Base-by-base conservation (phyloP, 2,888 invertebrate genomes). In the Oconnorella tubifera region DNA sequence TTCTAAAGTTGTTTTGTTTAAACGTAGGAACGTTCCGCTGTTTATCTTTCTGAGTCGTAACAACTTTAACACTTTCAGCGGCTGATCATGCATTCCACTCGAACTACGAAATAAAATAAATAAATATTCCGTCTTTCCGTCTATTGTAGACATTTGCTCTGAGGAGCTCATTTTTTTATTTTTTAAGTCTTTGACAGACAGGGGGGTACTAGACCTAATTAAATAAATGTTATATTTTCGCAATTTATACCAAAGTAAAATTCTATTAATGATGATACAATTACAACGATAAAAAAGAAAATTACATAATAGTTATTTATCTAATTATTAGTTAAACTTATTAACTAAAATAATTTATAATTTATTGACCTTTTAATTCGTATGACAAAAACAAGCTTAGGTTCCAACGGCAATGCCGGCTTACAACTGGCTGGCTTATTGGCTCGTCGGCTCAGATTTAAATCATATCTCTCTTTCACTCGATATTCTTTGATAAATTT, bases 401-500 rank as follows among this genome's bases (percentile, higher is more conserved):
- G 53, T 27, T 51, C 53, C 25, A 6, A 6, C 14, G 53, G 53
- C 25, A 23, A 27, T 27, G 10, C 14, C 25, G 10, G 10, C 53
- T 25, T 51, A 27, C 53, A 51, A 27, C 53, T 51, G 53, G 10
- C 53, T 25, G 53, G 53, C 25, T 51, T 51, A 19, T 60, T 60
- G 25, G 60, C 60, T 31, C 50, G 60, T 19, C 60, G 60, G 28
- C 19, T 31, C 29, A 60, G 28, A 10, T 49, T 48, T 0, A 50
- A 23, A 49, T 63, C 66, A 55, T 63, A 66, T 3, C 56, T n/a
- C 28, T 62, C 62, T 48, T 63, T 62, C 23, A 62, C 48, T 23
- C 62, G 19, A 25, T 40, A 58, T 28, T 57, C 57, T 27, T 66
- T 66, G 10, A 66, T 57, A 40, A 66, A 62, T 59, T 66, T 66